phyloP scores from a whole-genome alignment of 2,113 vertebrate genomes.

The Gymnogyps californianus region DNA sequence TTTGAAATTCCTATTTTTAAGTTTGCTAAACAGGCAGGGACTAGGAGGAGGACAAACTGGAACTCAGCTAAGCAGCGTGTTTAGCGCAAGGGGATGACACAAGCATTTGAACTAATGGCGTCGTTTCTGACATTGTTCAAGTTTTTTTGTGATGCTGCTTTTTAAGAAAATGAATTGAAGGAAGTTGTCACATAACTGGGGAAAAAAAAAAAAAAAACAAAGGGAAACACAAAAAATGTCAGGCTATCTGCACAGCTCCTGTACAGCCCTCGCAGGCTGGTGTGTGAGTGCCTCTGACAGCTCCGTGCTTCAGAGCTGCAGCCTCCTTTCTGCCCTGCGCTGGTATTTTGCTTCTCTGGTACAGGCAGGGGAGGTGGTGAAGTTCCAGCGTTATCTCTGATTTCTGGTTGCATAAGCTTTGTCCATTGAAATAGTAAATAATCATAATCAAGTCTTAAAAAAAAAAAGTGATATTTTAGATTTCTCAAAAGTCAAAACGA shows the following conservation, averaged over 20 bases:
- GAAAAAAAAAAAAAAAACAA: neutral
- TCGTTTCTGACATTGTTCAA: neutral
- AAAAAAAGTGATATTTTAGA: neutral
- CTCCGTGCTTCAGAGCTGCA: neutral
- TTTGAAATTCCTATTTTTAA: conserved; percentile 5
- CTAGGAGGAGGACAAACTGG: neutral
- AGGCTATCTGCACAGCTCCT: neutral
- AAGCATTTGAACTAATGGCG: fast-evolving
- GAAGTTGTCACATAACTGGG: conserved; percentile 2
- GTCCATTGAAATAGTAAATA: neutral
- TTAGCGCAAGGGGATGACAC: neutral
- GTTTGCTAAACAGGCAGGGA: neutral
- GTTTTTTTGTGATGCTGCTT: neutral
- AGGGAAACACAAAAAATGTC: neutral
- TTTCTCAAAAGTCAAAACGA: neutral
- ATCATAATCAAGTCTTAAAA: neutral
- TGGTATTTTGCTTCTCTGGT: neutral
- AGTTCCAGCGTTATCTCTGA: neutral
- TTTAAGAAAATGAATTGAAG: conserved; percentile 33
- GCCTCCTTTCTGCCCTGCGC: neutral
- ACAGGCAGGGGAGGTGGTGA: neutral
- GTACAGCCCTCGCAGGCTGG: neutral
- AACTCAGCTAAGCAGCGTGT: fast-evolving
- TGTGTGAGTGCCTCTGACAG: neutral
- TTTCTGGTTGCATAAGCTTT: fast-evolving